Evolutionary conservation across 2,888 invertebrate genomes (phyloP), one percentile per base, ranked within the genome.

Genomic region (Drosophila tripunctata): DNA sequence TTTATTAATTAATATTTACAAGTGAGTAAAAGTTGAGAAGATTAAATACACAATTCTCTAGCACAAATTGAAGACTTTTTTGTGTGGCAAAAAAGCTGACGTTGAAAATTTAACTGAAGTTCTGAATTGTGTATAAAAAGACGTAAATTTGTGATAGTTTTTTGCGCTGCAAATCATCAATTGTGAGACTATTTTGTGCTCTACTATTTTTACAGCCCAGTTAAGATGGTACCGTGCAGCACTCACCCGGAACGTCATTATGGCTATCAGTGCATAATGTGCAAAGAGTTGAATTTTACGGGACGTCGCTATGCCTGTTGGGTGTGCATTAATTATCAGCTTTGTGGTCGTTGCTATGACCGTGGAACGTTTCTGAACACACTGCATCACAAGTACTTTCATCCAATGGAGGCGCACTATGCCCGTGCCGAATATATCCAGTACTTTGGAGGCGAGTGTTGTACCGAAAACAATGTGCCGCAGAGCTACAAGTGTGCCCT

Each of bases 401-500:
- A 79, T 67, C 77, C 74, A 0, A 1, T 80, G 24, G 69, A 80
- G 12, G 64, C 35, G 4, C 22, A 60, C 14, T 83, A 73, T 3
- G 31, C 84, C 0, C 70, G 61, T 1, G 31, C 41, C 17, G 73
- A 73, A 3, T 76, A 30, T 24, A 58, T 56, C 14, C 35, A 70
- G 2, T 79, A 70, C 48, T 79, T 66, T 21, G 84, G 44, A 3
- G 58, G 58, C 0, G 84, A 79, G 12, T 0, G n/a, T 0, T 72
- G 62, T 15, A n/a, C 3, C 12, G 27, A 21, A 5, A 1, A 44
- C n/a, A 35, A 44, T 7, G 45, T 61, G 12, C 56, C 51, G 2
- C 84, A 79, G 67, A 79, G 78, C 55, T 79, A 74, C 19, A 83
- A 67, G 44, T 79, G 78, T 10, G 80, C 67, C 0, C 10, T 79